Percentiles rank a stretch among this genome's conserved stretches.
phyloP scores from a whole-genome alignment of 2,797 vertebrate species.

The Lophotriccus pileatus region DNA sequence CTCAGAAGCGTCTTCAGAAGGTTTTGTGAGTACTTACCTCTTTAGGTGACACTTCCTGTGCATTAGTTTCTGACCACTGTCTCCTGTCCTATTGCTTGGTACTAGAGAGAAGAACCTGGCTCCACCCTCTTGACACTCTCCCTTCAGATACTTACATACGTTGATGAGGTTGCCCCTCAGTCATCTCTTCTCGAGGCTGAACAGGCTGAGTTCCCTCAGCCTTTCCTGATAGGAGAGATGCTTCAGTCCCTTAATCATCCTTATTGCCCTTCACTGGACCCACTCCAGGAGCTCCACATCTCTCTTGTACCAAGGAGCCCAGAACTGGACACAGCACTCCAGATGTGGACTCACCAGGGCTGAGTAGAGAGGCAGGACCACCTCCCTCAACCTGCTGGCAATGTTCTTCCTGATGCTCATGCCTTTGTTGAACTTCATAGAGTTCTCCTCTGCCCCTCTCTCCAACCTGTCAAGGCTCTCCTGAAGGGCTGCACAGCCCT shows the following conservation, averaged over 20 bases:
- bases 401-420: not conserved
- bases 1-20: not conserved
- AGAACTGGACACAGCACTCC: not conserved
- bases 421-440: not conserved
- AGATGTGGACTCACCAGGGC: not conserved
- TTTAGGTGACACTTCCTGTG: not conserved
- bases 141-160: not conserved
- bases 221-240: fast-evolving
- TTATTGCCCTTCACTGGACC: not conserved
- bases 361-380: not conserved
- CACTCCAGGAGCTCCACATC: not conserved
- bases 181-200: not conserved
- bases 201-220: not conserved
- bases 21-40: not conserved
- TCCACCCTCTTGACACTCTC: not conserved
- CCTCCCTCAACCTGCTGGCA: not conserved
- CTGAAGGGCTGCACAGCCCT: not conserved
- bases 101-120: not conserved
- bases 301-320: not conserved
- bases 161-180: not conserved
- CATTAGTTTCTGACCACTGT: not conserved
- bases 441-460: not conserved
- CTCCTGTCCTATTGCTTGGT: not conserved
- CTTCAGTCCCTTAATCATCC: not conserved
- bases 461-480: fast-evolving